Evolutionary conservation across 2,797 vertebrate species (phyloP), one percentile per base, ranked within the genome.

Genomic region (Coreius guichenoti): DNA sequence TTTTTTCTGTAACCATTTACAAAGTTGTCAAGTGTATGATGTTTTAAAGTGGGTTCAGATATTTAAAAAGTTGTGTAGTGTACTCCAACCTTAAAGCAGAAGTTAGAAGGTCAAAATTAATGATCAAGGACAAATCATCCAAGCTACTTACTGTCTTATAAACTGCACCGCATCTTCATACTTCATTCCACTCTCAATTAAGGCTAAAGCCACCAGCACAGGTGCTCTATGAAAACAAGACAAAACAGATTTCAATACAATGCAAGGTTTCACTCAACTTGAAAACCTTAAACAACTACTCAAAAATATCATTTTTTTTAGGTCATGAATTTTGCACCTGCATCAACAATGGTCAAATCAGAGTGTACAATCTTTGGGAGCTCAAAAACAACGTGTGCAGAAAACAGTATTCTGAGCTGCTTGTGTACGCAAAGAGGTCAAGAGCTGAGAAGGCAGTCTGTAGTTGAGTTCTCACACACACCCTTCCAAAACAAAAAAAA

Each of bases 81-180:
- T 39, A 39, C 49, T 56, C 6, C 6, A 63, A 63, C 69, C 56
- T 33, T 61, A 31, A 23, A 58, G 23, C 26, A 63, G 8, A 82
- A 33, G 3, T 31, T 61, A 43, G 5, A 58, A 58, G 31, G 17
- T 45, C 5, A 61, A 23, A 29, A 29, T 29, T 2, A 29, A 61
- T 61, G 17, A 33, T 77, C 51, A 76, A 47, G 2, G 39, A 82
- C 17, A 47, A 73, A 65, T 51, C 12, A 43, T 33, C 8, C 17
- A 17, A 16, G 12, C 47, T 91, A 98, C 98, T 97, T 95, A 99
- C 98, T 97, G 98, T 94, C 98, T 96, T 95, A 99, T 99, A 91
- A 97, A 99, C 95, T 99, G 97, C 95, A 99, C 98, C 65, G 98
- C 98, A 87, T 99, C 98, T 94, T 99, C 98, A 3, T 99, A 99